phyloP scores from a whole-genome alignment of 2,113 vertebrate genomes.

The Pyxicephalus adspersus region DNA sequence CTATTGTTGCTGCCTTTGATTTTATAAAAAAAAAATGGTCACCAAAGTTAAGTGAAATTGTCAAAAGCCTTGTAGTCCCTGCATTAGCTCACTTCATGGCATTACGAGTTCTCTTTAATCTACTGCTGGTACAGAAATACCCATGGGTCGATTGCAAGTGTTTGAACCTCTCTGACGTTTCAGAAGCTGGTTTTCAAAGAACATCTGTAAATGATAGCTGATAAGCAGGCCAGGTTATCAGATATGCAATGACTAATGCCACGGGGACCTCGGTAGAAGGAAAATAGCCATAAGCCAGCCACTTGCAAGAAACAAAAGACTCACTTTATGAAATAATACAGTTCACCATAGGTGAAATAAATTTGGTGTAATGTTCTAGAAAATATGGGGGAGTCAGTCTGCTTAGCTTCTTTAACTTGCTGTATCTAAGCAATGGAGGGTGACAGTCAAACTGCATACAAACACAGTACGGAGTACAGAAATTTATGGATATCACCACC shows the following conservation, averaged over 20 bases:
- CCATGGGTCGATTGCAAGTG: slow-evolving; percentile 20
- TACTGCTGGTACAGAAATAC: slow-evolving; percentile 39
- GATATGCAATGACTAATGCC: slow-evolving; percentile 21
- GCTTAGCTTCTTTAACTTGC: too few species aligned
- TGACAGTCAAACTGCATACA: too few species aligned
- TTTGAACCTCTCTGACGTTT: slow-evolving; percentile 50
- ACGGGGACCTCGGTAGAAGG: neutral
- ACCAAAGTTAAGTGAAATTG: slow-evolving; percentile 17
- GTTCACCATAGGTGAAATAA: too few species aligned
- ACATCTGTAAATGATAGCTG: slow-evolving; percentile 43
- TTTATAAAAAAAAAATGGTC: slow-evolving; percentile 14
- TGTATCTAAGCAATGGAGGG: too few species aligned
- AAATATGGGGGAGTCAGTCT: too few species aligned
- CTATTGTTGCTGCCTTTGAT: slow-evolving; percentile 41
- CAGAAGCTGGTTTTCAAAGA: slow-evolving; percentile 40
- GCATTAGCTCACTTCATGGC: slow-evolving; percentile 18
- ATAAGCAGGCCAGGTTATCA: slow-evolving; percentile 36
- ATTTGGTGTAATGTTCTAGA: too few species aligned
- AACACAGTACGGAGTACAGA: too few species aligned
- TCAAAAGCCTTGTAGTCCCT: slow-evolving; percentile 21
- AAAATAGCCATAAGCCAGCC: neutral
- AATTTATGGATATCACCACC: too few species aligned
- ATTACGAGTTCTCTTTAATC: slow-evolving; percentile 40
- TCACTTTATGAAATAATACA: neutral
- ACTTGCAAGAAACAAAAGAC: neutral